Conservation (phyloP, 2,113 vertebrate genomes). For the Stegastes partitus region DNA sequence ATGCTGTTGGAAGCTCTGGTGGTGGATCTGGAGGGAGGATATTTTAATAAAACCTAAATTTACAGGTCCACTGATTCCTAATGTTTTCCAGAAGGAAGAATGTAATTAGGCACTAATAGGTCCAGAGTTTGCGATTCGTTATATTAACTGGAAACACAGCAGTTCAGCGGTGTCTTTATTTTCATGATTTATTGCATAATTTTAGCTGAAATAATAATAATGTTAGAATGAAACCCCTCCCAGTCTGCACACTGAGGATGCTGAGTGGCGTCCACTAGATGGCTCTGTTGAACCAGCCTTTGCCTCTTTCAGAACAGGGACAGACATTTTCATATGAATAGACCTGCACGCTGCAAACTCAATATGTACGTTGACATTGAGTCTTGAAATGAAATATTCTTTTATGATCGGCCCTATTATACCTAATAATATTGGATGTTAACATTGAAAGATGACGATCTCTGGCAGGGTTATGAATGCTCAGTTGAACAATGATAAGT, state of each 20-base stretch:
- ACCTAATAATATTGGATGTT: constrained; percentile 23
- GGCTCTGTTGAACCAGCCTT: constrained; percentile 62
- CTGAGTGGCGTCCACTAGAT: constrained; percentile 60
- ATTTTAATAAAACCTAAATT: no score
- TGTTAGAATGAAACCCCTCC: no score
- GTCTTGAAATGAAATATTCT: constrained; percentile 27
- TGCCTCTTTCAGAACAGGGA: background rate
- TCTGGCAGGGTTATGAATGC: constrained; percentile 32
- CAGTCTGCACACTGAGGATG: background rate
- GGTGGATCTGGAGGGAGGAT: no score
- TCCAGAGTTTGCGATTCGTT: no score
- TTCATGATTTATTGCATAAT: no score
- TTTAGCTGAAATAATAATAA: no score
- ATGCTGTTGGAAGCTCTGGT: no score
- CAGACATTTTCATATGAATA: constrained; percentile 36
- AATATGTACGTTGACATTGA: constrained; percentile 12
- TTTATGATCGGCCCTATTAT: constrained; percentile 18
- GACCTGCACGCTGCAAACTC: constrained; percentile 18
- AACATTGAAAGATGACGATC: constrained; percentile 37
- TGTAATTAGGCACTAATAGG: no score
- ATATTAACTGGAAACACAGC: no score
- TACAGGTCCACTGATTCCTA: no score
- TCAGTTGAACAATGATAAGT: constrained; percentile 6
- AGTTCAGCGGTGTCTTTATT: no score
- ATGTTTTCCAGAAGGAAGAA: no score